phyloP scores from a whole-genome alignment of 2,797 vertebrate genomes.

The Podarcis siculus region DNA sequence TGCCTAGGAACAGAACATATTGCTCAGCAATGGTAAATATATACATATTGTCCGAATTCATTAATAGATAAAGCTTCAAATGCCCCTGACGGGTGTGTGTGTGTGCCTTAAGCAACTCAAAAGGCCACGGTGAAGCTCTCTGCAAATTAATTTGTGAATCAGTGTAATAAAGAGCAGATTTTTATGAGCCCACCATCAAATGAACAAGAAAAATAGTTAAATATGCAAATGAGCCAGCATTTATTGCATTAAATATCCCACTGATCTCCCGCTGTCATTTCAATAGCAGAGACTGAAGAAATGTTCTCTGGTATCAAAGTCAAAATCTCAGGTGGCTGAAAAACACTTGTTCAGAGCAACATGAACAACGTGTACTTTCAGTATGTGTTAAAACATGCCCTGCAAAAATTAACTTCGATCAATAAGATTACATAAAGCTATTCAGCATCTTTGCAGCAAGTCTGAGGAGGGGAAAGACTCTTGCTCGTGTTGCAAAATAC shows the following conservation, averaged over 20 bases:
- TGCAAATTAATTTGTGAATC: slow-evolving; percentile 30
- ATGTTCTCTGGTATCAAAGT: slow-evolving; percentile 26
- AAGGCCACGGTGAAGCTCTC: not conserved
- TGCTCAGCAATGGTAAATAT: not conserved
- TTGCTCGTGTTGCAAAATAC: slow-evolving; percentile 50
- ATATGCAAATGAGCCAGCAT: not conserved
- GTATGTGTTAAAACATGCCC: slow-evolving; percentile 50
- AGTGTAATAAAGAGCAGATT: not conserved
- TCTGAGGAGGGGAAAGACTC: not conserved
- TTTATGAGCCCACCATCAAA: slow-evolving; percentile 17
- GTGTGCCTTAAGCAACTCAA: not conserved
- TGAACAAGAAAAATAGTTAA: slow-evolving; percentile 18
- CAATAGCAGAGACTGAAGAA: slow-evolving; percentile 27
- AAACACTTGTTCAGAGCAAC: slow-evolving; percentile 12
- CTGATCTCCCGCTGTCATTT: slow-evolving; percentile 31
- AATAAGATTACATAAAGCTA: slow-evolving; percentile 38
- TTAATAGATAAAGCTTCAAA: not conserved
- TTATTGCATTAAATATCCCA: not conserved
- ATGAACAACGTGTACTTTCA: slow-evolving; percentile 31
- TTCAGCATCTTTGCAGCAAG: slow-evolving; percentile 46
- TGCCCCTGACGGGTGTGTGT: not conserved
- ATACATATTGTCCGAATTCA: not conserved
- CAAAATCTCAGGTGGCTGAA: slow-evolving; percentile 37
- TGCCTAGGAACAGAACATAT: not conserved
- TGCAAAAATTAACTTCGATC: slow-evolving; percentile 42